Evolutionary conservation across 2,797 vertebrate genomes (phyloP).

Genomic region (Pangasius mekongensis): DNA sequence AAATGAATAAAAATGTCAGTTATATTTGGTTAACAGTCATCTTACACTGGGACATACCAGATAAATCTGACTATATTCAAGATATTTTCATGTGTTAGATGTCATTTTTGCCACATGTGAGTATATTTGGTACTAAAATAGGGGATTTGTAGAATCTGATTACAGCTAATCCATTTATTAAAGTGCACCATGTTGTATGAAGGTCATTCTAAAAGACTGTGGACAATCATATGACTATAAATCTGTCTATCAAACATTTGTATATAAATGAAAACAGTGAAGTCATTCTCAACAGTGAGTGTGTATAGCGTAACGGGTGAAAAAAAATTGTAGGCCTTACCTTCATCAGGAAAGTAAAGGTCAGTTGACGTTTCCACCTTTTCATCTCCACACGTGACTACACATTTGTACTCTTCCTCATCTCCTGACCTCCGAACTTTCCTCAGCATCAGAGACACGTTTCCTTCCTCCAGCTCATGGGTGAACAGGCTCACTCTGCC

Average conservation of each 20-base stretch:
- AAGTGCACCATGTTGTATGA: too few species aligned
- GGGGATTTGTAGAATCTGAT: too few species aligned
- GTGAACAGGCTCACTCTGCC: constrained; percentile 39
- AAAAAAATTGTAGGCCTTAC: not conserved
- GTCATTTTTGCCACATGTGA: not conserved
- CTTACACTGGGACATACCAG: too few species aligned
- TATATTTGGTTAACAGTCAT: not conserved
- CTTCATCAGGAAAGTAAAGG: fast-evolving
- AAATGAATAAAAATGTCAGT: not conserved
- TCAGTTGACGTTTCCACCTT: not conserved
- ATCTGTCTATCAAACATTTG: too few species aligned
- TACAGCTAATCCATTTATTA: too few species aligned
- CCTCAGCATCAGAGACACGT: constrained; percentile 40
- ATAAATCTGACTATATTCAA: too few species aligned
- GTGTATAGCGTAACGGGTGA: not conserved
- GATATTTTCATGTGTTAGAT: too few species aligned
- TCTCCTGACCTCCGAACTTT: not conserved
- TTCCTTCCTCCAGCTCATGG: constrained; percentile 33
- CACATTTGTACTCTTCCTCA: constrained; percentile 19
- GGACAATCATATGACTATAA: too few species aligned
- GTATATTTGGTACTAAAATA: not conserved
- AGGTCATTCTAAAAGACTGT: too few species aligned
- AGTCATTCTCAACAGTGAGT: not conserved
- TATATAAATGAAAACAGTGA: not conserved
- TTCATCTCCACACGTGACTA: constrained; percentile 13